A percentile compares a stretch with the other conserved stretches of the same genome.
These are phyloP conservation scores for Apamea epomidion DNA, from an alignment of 2,888 invertebrate genomes.

Conservation along the genomic window DNA sequence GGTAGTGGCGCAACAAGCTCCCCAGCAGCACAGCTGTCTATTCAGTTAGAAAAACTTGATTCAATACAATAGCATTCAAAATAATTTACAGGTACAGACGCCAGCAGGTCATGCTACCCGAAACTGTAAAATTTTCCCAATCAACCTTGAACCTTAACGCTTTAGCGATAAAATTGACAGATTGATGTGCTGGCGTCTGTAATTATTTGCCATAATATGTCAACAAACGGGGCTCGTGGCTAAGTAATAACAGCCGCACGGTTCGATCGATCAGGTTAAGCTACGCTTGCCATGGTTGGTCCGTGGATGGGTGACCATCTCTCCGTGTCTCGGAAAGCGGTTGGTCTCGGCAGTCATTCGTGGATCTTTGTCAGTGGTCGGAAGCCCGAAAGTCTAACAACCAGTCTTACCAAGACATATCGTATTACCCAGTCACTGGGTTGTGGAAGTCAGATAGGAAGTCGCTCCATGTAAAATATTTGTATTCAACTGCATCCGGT, in stretches of 20 bases:
- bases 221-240: background rate
- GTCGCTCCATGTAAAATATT: background rate
- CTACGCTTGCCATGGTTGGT: too few relatives aligned
- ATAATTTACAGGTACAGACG: background rate
- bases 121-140: too few relatives aligned
- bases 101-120: too few relatives aligned
- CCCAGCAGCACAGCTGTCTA: background rate
- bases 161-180: too few relatives aligned
- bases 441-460: background rate
- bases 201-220: background rate
- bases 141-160: too few relatives aligned
- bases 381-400: background rate
- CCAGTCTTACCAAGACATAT: background rate
- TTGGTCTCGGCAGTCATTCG: background rate
- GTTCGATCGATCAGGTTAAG: too few relatives aligned
- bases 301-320: background rate
- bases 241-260: background rate
- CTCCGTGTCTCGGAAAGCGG: background rate
- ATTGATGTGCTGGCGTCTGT: background rate
- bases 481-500: background rate
- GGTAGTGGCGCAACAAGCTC: background rate
- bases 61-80: background rate
- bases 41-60: background rate
- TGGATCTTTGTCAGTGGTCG: background rate
- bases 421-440: background rate